Percentiles rank a stretch among this genome's conserved stretches.
phyloP scores from a whole-genome alignment of 2,797 vertebrate species.

The Liasis olivaceus region DNA sequence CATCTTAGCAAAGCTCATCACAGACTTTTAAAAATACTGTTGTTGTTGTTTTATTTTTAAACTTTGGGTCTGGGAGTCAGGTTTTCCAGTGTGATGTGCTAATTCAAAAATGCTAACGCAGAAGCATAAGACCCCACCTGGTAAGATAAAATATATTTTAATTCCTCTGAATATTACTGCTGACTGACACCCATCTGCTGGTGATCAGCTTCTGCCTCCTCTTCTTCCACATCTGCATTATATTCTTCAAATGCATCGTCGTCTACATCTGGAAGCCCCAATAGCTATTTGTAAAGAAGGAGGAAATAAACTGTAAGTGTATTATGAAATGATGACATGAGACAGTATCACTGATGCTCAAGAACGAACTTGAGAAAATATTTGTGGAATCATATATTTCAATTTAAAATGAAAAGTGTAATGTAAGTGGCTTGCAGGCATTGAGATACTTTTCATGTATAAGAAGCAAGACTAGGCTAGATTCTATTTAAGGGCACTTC shows the following conservation, averaged over 20 bases:
- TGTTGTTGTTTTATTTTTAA: slow-evolving; percentile 66
- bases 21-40: slow-evolving; percentile 57
- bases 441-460: too few species aligned
- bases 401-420: neutral
- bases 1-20: slow-evolving; percentile 76
- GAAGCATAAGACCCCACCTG: slow-evolving; percentile 64
- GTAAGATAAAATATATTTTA: slow-evolving; percentile 58
- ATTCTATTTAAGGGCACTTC: neutral
- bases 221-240: slow-evolving; percentile 93
- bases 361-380: neutral
- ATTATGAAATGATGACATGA: neutral
- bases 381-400: neutral
- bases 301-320: slow-evolving; percentile 34
- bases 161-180: slow-evolving; percentile 82
- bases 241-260: slow-evolving; percentile 96
- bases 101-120: slow-evolving; percentile 62
- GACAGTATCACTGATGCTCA: neutral
- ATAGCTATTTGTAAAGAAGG: slow-evolving; percentile 78
- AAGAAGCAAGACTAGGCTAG: neutral
- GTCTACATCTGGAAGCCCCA: slow-evolving; percentile 95
- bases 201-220: slow-evolving; percentile 95
- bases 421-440: neutral
- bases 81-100: slow-evolving; percentile 63
- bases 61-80: slow-evolving; percentile 65
- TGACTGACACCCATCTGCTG: slow-evolving; percentile 99